Evolutionary conservation across 2,113 vertebrate genomes (phyloP).

Genomic region (Apaloderma vittatum): DNA sequence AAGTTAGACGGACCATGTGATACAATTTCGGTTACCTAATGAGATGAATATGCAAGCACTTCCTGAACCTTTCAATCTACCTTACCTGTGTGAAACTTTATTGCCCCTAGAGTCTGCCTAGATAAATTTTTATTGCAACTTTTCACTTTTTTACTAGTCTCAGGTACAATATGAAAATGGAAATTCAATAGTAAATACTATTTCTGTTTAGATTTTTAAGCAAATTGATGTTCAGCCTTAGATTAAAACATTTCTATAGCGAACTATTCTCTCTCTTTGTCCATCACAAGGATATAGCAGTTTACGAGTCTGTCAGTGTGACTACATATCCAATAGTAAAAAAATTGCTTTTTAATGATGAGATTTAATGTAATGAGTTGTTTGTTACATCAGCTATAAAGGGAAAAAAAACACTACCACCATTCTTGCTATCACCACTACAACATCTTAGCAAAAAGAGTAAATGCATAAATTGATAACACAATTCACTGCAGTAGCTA

Average conservation of each 20-base stretch:
- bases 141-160: background rate
- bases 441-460: background rate
- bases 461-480: background rate
- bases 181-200: background rate
- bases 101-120: background rate
- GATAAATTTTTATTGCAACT: background rate
- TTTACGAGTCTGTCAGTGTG: background rate
- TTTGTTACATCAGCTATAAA: background rate
- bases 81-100: background rate
- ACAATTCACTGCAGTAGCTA: background rate
- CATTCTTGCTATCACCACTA: background rate
- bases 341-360: background rate
- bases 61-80: background rate
- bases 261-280: background rate
- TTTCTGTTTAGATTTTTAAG: background rate
- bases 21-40: constrained; percentile 36
- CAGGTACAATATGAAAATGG: background rate
- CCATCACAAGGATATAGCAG: background rate
- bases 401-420: background rate
- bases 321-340: background rate
- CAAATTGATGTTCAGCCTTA: background rate
- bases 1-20: background rate
- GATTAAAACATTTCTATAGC: background rate
- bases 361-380: background rate
- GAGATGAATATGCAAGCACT: constrained; percentile 34